Base-by-base conservation (phyloP, 2,113 vertebrate species). In the Azemiops feae region DNA sequence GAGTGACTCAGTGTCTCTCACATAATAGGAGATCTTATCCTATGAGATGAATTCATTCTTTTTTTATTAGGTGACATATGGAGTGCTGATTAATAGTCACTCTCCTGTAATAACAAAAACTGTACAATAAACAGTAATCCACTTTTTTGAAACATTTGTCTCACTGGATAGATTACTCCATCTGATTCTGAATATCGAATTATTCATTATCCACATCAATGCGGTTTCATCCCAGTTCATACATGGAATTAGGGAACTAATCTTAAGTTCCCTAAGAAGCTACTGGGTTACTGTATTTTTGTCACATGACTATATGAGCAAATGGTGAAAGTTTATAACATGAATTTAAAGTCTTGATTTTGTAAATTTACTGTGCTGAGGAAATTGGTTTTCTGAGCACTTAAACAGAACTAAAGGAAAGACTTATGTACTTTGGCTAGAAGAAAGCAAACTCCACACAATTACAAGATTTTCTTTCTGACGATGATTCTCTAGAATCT, bases 401-500 rank as follows among this genome's bases (percentile, higher is more conserved):
- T 57, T 60, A 60, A 43, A 39, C n/a, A 20, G 47, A 88, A 69
- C 7, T 39, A 57, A 64, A 88, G 69, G 50, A 91, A 92, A 10
- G 0, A 34, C 58, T 60, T 87, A 92, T 55, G 55, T 45, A 85
- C 74, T 86, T 81, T 57, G 87, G 0, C 5, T 45, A 22, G 0
- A 3, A 0, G 54, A 86, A 91, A 93, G 64, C 58, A 87, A 54
- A 39, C 11, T 92, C 1, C 20, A 81, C 88, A 92, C 86, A 91
- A 89, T 5, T 50, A 5, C 74, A 85, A 94, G 16, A 3, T 94
- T 60, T 7, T 64, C 95, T 93, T 89, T 20, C 91, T 92, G 30
- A 92, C 1, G 2, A 88, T 91, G 92, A 53, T 30, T 55, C 53
- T 91, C 50, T 89, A 2, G 43, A 94, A 1, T 74, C 14, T 94